Conservation (phyloP, 2,797 vertebrate genomes). For the Alca torda region DNA sequence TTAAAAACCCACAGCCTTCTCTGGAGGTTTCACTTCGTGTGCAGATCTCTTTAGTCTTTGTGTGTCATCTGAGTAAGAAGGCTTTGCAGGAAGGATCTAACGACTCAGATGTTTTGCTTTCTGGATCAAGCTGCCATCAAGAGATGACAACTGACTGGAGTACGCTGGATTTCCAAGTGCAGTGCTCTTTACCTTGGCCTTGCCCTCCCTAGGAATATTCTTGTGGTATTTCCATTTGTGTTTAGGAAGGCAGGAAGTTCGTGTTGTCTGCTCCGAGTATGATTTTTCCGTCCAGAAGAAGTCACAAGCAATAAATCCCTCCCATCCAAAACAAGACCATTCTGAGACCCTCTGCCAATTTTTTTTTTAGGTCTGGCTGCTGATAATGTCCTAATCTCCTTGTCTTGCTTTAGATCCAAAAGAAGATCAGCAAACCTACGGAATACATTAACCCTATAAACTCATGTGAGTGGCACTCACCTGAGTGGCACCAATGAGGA, state of each 20-base stretch:
- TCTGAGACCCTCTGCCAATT: neutral
- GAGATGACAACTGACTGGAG: neutral
- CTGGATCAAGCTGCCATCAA: neutral
- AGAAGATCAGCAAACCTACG: neutral
- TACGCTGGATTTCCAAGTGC: neutral
- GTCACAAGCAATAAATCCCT: neutral
- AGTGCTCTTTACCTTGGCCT: neutral
- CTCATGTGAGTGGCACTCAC: neutral
- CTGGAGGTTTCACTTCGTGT: neutral
- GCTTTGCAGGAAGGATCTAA: neutral
- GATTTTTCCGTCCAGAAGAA: neutral
- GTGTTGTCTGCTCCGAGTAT: neutral
- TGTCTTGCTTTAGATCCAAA: neutral
- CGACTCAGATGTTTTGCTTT: neutral
- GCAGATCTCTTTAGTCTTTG: neutral
- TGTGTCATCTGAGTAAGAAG: neutral
- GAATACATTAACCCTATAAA: neutral
- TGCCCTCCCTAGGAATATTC: neutral
- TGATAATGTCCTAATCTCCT: neutral
- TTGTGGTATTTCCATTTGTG: neutral
- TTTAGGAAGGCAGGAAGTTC: neutral
- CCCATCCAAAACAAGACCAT: neutral
- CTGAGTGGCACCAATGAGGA: neutral
- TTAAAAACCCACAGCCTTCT: neutral
- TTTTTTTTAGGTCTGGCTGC: neutral